Percentiles rank a stretch among this genome's conserved stretches.
Evolutionary conservation across 2,888 invertebrate species (phyloP).

Genomic region (Patella ulyssiponensis): DNA sequence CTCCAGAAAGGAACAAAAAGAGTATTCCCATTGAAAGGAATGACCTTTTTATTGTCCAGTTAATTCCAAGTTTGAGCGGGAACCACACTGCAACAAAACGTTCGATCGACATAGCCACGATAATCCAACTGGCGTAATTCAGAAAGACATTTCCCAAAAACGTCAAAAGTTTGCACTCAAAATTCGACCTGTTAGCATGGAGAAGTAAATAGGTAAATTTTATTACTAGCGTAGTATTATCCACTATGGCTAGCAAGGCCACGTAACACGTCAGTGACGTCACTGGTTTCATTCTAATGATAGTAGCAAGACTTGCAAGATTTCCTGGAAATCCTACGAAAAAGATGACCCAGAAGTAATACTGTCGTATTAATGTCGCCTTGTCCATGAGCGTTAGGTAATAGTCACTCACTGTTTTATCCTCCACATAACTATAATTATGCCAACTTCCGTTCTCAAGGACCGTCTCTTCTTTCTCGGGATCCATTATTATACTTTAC

Average conservation of each 20-base stretch:
- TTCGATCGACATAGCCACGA: slow-evolving; percentile 38
- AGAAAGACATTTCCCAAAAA: slow-evolving; percentile 22
- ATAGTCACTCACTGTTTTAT: neutral
- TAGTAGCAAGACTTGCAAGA: slow-evolving; percentile 33
- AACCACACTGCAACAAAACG: slow-evolving; percentile 27
- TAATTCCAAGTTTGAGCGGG: slow-evolving; percentile 15
- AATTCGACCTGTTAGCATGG: slow-evolving; percentile 18
- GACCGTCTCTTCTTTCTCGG: too few species aligned
- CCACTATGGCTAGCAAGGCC: slow-evolving; percentile 36
- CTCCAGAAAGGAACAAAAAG: neutral
- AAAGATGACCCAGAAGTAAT: slow-evolving; percentile 37
- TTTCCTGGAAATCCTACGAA: slow-evolving; percentile 35
- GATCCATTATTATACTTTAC: too few species aligned
- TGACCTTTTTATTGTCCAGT: slow-evolving; percentile 14
- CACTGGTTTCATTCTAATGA: slow-evolving; percentile 30
- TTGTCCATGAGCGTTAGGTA: neutral
- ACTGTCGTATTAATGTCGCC: slow-evolving; percentile 19
- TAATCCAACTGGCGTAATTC: slow-evolving; percentile 39
- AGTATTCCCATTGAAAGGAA: slow-evolving; percentile 16
- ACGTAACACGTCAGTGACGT: slow-evolving; percentile 34
- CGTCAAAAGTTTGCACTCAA: slow-evolving; percentile 31
- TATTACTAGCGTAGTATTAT: slow-evolving; percentile 32
- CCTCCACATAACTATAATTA: too few species aligned
- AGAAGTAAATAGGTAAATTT: slow-evolving; percentile 30
- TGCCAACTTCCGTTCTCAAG: too few species aligned